Evolutionary conservation across 2,888 invertebrate species (phyloP), one percentile per base, ranked within the genome.

Genomic region (Dynastes maya): DNA sequence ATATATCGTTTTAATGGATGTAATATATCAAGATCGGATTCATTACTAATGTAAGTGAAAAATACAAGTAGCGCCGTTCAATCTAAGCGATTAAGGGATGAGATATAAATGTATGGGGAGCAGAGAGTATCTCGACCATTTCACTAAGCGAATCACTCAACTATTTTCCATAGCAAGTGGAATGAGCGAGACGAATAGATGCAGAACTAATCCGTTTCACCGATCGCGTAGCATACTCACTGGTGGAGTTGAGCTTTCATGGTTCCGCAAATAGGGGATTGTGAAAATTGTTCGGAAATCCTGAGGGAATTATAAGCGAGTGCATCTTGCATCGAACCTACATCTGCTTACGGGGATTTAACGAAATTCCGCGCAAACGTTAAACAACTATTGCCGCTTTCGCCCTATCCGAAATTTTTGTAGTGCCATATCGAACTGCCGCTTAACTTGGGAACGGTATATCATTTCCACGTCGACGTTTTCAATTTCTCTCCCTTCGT

Each of bases 61-160:
- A 40, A 63, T 74, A 63, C 72, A 40, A 61, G 61, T 9, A 37
- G 22, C 22, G 13, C 72, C n/a, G 27, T 72, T 72, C 63, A 74
- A 74, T 74, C 61, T 29, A 37, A 40, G 80, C 81, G 83, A 83
- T 84, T 83, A 84, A 83, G 79, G 84, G 82, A 83, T 83, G 82
- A 84, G 83, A 83, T 83, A 83, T 22, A 74, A 45, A 83, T 83
- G 83, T 81, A 83, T 82, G 81, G 16, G 8, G 5, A 58, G 8
- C 82, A 79, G 82, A 82, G 82, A 80, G 80, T 74, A 63, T 82
- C 51, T 76, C 82, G 83, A 82, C 85, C 84, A 84, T 84, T 84
- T 83, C 84, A 83, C 82, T 85, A 84, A 85, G 85, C 84, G 84
- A 84, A 84, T 85, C 84, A 85, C 84, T 84, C 84, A 84, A 83